phyloP scores from a whole-genome alignment of 2,113 vertebrate species.

The Trichomycterus rosablanca region DNA sequence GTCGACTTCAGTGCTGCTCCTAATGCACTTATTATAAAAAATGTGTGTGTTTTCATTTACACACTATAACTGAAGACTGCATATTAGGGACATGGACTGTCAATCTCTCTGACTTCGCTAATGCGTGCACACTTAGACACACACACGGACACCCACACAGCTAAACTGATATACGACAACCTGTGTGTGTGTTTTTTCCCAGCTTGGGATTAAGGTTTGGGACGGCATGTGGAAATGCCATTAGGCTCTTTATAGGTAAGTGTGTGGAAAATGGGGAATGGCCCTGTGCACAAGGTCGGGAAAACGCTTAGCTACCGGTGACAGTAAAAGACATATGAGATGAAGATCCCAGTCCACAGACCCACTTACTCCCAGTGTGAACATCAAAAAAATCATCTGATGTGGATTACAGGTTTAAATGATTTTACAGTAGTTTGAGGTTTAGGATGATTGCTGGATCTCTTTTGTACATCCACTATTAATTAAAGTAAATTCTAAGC shows the following conservation, averaged over 20 bases:
- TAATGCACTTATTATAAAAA: slow-evolving; percentile 37
- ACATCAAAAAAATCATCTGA: too few species aligned
- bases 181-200: neutral
- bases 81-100: too few species aligned
- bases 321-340: slow-evolving; percentile 16
- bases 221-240: slow-evolving; percentile 33
- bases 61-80: too few species aligned
- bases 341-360: slow-evolving; percentile 6
- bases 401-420: neutral
- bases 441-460: neutral
- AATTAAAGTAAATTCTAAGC: neutral
- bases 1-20: slow-evolving; percentile 9
- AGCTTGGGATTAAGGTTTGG: too few species aligned
- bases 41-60: too few species aligned
- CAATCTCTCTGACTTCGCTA: neutral
- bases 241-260: slow-evolving; percentile 26
- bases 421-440: slow-evolving; percentile 3
- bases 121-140: neutral
- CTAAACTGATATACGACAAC: slow-evolving; percentile 4
- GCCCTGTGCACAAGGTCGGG: neutral
- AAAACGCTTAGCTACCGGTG: slow-evolving; percentile 25
- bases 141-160: neutral
- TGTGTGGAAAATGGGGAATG: slow-evolving; percentile 28
- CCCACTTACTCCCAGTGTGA: too few species aligned
- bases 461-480: neutral